Base-by-base conservation (phyloP, 2,797 vertebrate genomes). In the Myioborus melanocephalus region DNA sequence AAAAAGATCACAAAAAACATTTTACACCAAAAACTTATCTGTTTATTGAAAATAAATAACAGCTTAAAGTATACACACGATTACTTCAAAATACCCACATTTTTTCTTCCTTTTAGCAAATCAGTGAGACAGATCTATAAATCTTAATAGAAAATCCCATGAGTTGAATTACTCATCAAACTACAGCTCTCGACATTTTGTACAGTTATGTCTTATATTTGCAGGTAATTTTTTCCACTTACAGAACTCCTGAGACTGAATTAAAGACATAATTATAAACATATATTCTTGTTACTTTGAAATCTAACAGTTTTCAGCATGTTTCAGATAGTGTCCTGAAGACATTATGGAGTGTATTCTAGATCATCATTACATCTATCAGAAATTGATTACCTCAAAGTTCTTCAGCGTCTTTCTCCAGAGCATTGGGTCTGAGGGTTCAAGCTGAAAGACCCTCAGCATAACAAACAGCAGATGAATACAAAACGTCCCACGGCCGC, bases 401-500 rank as follows among this genome's bases (percentile, higher is more conserved):
- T 99, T 99, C 95, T 99, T 99, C 81, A 99, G 96, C 3, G 98
- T 98, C 94, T 99, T 99, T 87, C 99, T 98, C 99, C 99, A 99
- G 46, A 99, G 97, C 98, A 99, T 97, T 41, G 98, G 98, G 77
- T 99, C 99, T 10, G 98, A 98, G 23, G 98, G 97, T 81, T 99
- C 98, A 83, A 99, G 98, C 84, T 99, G 99, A 94, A 99, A 99
- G 14, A 99, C 99, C 19, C 98, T 95, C 61, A 99, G 96, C 98
- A 99, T 99, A 94, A 99, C 99, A 89, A 99, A 99, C 18, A 99
- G 97, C 47, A 99, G 98, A 92, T 99, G 99, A 97, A 99, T 99
- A 94, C 99, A 99, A 95, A 99, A 99, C 0, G 98, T 98, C 24
- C 99, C 99, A 57, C 98, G 98, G 35, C 98, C 98, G 37, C 99